These are phyloP conservation scores for Apodemus speciosus DNA, from an alignment of 2,113 vertebrate genomes.

Conservation along the genomic window DNA sequence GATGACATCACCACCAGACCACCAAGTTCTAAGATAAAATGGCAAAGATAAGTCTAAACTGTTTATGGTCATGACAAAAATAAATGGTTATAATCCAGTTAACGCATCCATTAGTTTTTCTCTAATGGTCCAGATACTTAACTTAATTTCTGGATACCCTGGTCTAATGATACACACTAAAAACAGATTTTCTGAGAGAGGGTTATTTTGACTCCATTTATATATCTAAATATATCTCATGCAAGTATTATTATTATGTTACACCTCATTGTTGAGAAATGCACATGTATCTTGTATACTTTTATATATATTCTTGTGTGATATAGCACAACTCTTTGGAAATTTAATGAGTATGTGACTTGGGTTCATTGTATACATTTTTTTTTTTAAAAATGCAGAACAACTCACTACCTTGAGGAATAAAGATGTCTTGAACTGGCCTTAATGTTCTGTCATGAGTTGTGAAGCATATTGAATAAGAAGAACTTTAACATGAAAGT, in stretches of 20 bases:
- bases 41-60: constrained; percentile 6
- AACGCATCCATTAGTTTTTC: background rate
- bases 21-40: constrained; percentile 11
- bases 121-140: background rate
- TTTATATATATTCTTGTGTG: background rate
- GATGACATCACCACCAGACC: background rate
- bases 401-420: background rate
- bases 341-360: background rate
- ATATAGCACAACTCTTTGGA: background rate
- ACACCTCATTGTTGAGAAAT: background rate
- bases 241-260: background rate
- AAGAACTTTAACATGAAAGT: background rate
- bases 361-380: background rate
- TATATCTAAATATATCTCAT: constrained; percentile 32
- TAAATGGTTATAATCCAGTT: constrained; percentile 4
- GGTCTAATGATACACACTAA: background rate
- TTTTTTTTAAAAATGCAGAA: background rate
- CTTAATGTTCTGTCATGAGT: background rate
- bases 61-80: constrained; percentile 26
- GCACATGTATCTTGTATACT: background rate
- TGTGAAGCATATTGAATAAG: background rate
- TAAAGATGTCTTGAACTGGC: background rate
- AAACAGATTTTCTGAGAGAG: background rate
- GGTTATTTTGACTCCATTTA: background rate
- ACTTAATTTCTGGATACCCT: constrained; percentile 7